Conservation (phyloP, 2,888 invertebrate species). For the Dicyrtomina minuta region DNA sequence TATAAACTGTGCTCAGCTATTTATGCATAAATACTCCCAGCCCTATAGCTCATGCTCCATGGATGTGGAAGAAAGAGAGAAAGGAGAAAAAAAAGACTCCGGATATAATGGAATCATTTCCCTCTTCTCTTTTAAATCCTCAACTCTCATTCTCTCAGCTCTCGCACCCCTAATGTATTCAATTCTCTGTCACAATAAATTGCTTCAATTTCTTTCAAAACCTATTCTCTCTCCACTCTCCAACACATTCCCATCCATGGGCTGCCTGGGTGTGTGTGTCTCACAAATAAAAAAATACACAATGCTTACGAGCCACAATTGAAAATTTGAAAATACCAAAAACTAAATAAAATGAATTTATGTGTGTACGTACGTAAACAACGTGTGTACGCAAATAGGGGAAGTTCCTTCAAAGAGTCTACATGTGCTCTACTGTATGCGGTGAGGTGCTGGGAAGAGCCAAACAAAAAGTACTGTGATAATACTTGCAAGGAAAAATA, state of each 20-base stretch:
- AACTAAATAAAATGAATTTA: slow-evolving; percentile 13
- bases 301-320: slow-evolving; percentile 24
- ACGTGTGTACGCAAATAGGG: no score
- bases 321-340: slow-evolving; percentile 28
- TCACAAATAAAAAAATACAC: slow-evolving; percentile 17
- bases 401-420: no score
- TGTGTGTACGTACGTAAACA: neutral
- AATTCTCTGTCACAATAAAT: slow-evolving; percentile 54
- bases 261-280: no score
- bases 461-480: no score
- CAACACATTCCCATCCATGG: slow-evolving; percentile 7
- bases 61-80: neutral
- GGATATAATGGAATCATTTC: slow-evolving; percentile 2
- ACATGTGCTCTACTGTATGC: no score
- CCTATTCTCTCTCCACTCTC: slow-evolving; percentile 21
- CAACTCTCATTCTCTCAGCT: slow-evolving; percentile 22
- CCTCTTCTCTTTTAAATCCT: slow-evolving; percentile 28
- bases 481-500: no score
- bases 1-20: no score
- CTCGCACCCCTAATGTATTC: slow-evolving; percentile 51
- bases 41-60: no score
- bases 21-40: slow-evolving; percentile 17
- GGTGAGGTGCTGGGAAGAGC: no score
- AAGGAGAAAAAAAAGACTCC: neutral
- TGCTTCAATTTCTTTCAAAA: slow-evolving; percentile 52